Percentiles rank a stretch among this genome's conserved stretches.
Evolutionary conservation across 2,113 vertebrate genomes (phyloP).

Genomic region (Phylloscopus trochiloides): DNA sequence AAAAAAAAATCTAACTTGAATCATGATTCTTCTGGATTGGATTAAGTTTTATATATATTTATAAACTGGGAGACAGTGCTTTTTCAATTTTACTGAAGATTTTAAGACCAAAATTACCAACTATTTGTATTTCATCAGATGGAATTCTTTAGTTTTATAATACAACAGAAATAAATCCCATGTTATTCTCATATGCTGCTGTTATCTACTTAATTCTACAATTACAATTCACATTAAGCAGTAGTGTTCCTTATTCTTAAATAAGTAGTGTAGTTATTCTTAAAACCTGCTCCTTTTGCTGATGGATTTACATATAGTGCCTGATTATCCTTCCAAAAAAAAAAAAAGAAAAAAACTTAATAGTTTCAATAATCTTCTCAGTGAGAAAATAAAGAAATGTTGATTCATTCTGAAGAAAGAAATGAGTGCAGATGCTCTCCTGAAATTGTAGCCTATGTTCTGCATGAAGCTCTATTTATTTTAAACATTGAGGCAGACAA

Average conservation of each 20-base stretch:
- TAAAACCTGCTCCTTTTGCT: not conserved
- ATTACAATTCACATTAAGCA: not conserved
- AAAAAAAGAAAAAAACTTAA: not conserved
- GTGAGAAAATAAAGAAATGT: not conserved
- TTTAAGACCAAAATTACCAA: not conserved
- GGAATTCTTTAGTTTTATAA: not conserved
- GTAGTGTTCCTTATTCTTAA: not conserved
- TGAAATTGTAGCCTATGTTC: not conserved
- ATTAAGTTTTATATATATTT: not conserved
- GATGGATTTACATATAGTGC: not conserved
- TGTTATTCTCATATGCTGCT: not conserved
- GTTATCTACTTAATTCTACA: not conserved
- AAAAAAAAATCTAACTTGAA: not conserved
- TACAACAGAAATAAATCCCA: not conserved
- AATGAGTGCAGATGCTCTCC: not conserved
- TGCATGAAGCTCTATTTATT: not conserved
- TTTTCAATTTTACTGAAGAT: not conserved
- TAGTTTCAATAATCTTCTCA: not conserved
- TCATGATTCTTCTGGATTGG: not conserved
- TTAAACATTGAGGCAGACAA: not conserved
- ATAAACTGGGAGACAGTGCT: not conserved
- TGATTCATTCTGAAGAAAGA: not conserved
- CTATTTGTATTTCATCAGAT: not conserved
- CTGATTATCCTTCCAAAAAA: not conserved
- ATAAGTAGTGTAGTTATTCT: not conserved